Evolutionary conservation across 2,797 vertebrate species (phyloP).

Genomic region (Streptopelia turtur): DNA sequence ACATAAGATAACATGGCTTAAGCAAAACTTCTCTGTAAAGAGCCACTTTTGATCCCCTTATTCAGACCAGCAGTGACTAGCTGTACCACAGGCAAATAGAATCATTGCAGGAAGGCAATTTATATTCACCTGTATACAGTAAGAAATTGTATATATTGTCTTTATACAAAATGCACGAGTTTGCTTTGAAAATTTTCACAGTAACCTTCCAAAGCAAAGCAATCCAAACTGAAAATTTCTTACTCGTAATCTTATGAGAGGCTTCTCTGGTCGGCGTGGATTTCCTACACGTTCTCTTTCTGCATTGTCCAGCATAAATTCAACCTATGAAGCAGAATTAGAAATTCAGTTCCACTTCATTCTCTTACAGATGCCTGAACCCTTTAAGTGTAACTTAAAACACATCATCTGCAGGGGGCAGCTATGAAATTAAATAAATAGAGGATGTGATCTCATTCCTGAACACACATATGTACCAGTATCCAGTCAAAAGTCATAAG

Average conservation of each 20-base stretch:
- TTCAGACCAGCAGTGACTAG: not conserved
- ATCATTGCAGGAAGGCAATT: not conserved
- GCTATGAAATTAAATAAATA: not conserved
- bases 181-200: not conserved
- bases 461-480: not conserved
- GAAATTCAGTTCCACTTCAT: not conserved
- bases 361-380: not conserved
- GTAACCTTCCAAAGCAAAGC: not conserved
- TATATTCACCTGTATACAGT: not conserved
- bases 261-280: conserved; percentile 89
- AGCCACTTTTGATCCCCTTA: not conserved
- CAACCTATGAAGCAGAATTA: conserved; percentile 80
- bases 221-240: conserved; percentile 5
- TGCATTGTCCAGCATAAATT: conserved; percentile 89
- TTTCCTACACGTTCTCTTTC: conserved; percentile 89
- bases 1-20: not conserved
- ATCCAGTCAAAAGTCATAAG: not conserved
- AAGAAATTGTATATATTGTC: not conserved
- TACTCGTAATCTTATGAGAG: conserved; percentile 92
- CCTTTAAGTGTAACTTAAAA: not conserved
- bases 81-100: not conserved
- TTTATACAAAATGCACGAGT: not conserved
- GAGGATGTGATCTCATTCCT: not conserved
- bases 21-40: not conserved
- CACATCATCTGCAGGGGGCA: not conserved